These are phyloP conservation scores for Philonicus albiceps DNA, from an alignment of 2,888 invertebrate species.

Conservation along the genomic window DNA sequence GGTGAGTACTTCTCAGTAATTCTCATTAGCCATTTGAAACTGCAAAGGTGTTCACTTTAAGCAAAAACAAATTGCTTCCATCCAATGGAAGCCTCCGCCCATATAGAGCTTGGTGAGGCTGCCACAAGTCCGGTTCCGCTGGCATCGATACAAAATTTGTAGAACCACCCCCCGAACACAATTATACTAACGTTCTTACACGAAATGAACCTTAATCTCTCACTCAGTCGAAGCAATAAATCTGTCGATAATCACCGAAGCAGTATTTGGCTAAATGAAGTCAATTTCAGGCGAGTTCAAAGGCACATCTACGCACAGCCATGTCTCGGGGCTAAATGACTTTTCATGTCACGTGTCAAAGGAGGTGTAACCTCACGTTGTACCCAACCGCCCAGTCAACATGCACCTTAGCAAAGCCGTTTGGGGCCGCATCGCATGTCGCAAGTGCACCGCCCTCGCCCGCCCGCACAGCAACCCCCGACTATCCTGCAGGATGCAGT, in stretches of 20 bases:
- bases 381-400: conserved; percentile 52
- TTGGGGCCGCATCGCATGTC: conserved; percentile 2
- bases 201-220: conserved; percentile 39
- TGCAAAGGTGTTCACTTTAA: background rate
- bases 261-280: conserved; percentile 36
- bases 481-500: background rate
- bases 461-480: background rate
- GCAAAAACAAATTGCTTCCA: background rate
- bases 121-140: background rate
- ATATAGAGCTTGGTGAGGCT: background rate
- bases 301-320: conserved; percentile 20
- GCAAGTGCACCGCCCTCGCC: background rate
- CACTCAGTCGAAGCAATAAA: conserved; percentile 34
- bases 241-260: conserved; percentile 39
- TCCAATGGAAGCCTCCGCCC: background rate
- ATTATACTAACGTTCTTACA: conserved; percentile 37
- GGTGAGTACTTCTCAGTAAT: background rate
- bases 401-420: conserved; percentile 50
- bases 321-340: conserved; percentile 52
- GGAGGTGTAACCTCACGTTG: conserved; percentile 53
- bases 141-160: conserved; percentile 17
- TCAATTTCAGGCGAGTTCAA: conserved; percentile 32
- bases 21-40: background rate
- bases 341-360: conserved; percentile 55
- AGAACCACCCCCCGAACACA: conserved; percentile 21